These are phyloP conservation scores for Macrocentrus cingulum DNA, from an alignment of 1,140 invertebrate species.

Conservation along the genomic window DNA sequence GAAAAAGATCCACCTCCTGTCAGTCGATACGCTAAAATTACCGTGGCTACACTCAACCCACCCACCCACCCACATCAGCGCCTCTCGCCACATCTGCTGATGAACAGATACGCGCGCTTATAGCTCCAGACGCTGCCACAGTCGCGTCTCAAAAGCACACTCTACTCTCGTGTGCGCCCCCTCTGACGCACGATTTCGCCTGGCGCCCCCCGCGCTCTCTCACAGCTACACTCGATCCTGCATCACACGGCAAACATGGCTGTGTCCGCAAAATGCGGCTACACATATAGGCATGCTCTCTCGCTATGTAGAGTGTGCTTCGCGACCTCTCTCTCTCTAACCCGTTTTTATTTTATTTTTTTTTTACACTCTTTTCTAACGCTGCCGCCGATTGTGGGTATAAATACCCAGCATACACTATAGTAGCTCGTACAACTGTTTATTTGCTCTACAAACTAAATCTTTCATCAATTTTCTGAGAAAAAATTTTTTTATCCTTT, in stretches of 20 bases:
- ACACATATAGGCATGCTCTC: constrained; percentile 26
- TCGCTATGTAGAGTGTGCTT: no score
- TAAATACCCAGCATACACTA: no score
- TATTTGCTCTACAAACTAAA: no score
- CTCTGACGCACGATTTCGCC: constrained; percentile 7
- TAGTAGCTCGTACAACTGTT: no score
- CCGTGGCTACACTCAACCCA: neutral
- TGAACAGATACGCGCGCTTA: neutral
- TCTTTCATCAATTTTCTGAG: no score
- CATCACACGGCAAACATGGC: constrained; percentile 31
- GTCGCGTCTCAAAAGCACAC: neutral
- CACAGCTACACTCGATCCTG: constrained; percentile 20
- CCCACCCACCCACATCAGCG: constrained; percentile 8
- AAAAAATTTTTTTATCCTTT: no score
- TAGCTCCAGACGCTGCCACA: neutral
- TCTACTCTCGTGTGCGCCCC: neutral
- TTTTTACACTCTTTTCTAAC: no score
- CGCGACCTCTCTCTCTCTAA: no score
- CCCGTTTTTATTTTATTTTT: no score
- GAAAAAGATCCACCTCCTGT: constrained; percentile 43
- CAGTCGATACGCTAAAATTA: constrained; percentile 23
- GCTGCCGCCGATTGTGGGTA: no score
- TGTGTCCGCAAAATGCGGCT: constrained; percentile 26
- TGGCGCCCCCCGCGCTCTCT: constrained; percentile 1
- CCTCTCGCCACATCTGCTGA: neutral